Conservation (phyloP, 2,888 invertebrate genomes). For the Tipula vernalis region DNA sequence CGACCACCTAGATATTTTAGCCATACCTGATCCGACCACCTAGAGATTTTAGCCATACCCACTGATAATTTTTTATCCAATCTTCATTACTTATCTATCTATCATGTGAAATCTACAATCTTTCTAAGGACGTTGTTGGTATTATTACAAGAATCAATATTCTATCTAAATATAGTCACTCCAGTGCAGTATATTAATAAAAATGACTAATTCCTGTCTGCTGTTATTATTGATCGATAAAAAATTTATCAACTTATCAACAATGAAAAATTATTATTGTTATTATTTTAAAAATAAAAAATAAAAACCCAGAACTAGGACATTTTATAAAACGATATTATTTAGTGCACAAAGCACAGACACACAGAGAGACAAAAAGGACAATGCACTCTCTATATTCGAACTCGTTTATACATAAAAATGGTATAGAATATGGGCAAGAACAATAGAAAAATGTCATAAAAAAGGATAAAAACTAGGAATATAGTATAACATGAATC, state of each 20-base stretch:
- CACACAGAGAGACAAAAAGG: background rate
- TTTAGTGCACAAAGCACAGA: background rate
- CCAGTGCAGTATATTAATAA: background rate
- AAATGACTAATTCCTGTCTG: background rate
- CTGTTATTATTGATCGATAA: background rate
- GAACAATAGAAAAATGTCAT: conserved; percentile 4
- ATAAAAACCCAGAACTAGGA: background rate
- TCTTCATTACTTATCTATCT: too few species aligned
- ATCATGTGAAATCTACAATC: too few species aligned
- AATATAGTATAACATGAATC: background rate
- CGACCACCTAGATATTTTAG: too few species aligned
- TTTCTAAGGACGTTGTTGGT: background rate
- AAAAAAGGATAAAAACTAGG: background rate
- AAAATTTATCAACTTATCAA: background rate
- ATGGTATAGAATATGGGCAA: background rate
- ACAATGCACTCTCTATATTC: background rate
- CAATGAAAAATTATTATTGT: background rate
- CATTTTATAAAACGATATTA: background rate
- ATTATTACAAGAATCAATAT: background rate
- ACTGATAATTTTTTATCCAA: too few species aligned
- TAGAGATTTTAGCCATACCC: too few species aligned
- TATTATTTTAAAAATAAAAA: background rate
- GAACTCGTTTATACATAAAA: background rate
- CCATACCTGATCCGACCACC: too few species aligned
- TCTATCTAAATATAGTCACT: background rate